phyloP scores from a whole-genome alignment of 2,113 vertebrate genomes.

The Clarias batrachus region DNA sequence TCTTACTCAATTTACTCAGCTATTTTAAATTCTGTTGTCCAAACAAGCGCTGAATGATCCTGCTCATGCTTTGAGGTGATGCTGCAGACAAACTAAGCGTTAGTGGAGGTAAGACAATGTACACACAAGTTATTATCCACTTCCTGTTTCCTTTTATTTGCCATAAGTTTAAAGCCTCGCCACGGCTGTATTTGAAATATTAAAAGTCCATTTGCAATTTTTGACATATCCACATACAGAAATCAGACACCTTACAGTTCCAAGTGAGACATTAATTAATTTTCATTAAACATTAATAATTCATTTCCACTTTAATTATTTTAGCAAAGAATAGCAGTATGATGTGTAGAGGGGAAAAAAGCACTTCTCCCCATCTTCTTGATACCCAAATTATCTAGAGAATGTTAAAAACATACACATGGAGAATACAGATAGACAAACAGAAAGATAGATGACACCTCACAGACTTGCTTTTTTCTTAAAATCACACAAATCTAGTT shows the following conservation, averaged over 20 bases:
- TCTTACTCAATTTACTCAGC: no score
- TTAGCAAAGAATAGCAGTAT: constrained; percentile 61
- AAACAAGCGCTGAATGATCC: no score
- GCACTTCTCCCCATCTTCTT: constrained; percentile 57
- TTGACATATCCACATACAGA: not conserved
- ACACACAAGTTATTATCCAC: no score
- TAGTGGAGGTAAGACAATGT: no score
- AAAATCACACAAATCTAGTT: constrained; percentile 15
- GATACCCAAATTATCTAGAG: constrained; percentile 52
- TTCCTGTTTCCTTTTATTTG: no score
- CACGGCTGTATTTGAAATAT: no score
- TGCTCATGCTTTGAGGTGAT: no score
- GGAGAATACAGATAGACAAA: not conserved
- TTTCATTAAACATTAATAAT: constrained; percentile 48
- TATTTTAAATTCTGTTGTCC: no score
- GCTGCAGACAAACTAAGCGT: no score
- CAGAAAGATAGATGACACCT: constrained; percentile 9
- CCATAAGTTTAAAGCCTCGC: no score
- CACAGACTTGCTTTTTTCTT: constrained; percentile 14
- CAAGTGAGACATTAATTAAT: constrained; percentile 50
- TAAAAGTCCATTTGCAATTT: no score
- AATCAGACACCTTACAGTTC: constrained; percentile 62
- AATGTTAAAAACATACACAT: constrained; percentile 61
- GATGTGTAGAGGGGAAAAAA: constrained; percentile 71
- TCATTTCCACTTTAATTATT: constrained; percentile 66